Conservation (phyloP, 1,140 invertebrate species). For the Bombyx mandarina region DNA sequence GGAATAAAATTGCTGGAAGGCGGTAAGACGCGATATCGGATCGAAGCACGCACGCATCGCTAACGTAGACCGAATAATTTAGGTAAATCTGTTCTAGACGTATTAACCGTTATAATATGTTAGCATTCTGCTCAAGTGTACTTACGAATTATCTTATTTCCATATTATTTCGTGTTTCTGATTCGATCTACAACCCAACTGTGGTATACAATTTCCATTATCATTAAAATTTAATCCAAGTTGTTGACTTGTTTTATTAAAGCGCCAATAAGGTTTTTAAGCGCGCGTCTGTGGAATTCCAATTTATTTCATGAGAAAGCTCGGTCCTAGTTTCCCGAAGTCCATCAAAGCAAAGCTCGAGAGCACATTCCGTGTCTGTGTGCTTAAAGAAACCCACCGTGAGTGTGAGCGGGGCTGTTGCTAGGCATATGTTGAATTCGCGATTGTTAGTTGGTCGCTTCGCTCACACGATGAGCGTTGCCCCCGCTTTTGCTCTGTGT, state of each 20-base stretch:
- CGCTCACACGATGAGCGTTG: conserved; percentile 58
- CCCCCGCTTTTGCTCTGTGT: conserved; percentile 27
- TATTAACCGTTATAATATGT: conserved; percentile 49
- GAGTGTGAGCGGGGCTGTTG: conserved; percentile 52
- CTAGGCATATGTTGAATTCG: conserved; percentile 58
- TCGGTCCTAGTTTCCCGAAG: conserved; percentile 25
- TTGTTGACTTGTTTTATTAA: background rate
- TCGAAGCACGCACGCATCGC: conserved; percentile 34
- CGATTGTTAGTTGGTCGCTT: conserved; percentile 50
- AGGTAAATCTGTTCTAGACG: conserved; percentile 57
- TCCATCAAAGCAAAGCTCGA: conserved; percentile 33
- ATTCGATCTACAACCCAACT: conserved; percentile 28
- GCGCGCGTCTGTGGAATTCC: conserved; percentile 8
- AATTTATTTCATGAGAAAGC: conserved; percentile 12
- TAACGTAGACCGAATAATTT: conserved; percentile 62
- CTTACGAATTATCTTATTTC: conserved; percentile 55
- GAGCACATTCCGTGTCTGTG: conserved; percentile 35
- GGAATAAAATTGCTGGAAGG: background rate
- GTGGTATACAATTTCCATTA: too few relatives aligned
- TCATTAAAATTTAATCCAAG: background rate
- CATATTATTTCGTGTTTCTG: conserved; percentile 41
- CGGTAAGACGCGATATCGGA: conserved; percentile 20
- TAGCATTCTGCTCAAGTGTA: conserved; percentile 42
- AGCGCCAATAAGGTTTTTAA: background rate
- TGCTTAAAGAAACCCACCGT: conserved; percentile 38